Evolutionary conservation across 1,140 invertebrate species (phyloP).

Genomic region (Tetraneura akinire): DNA sequence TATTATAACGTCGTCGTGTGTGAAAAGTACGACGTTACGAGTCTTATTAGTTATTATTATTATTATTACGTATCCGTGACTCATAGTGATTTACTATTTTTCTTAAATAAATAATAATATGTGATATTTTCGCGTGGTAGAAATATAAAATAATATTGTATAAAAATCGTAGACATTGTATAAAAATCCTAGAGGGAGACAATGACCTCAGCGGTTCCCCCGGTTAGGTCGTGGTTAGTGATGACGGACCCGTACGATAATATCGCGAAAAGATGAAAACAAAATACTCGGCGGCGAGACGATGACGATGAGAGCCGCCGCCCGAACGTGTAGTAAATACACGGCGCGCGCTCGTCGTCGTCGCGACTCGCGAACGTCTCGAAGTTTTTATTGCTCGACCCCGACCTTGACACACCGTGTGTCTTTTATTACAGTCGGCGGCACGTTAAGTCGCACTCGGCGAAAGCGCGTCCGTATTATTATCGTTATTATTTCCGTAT

Average conservation of each 20-base stretch:
- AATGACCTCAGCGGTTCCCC: too few species aligned
- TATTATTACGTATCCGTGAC: too few species aligned
- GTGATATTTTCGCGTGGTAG: too few species aligned
- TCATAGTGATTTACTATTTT: too few species aligned
- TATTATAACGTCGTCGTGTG: too few species aligned
- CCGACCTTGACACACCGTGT: conserved; percentile 40
- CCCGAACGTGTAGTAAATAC: not conserved
- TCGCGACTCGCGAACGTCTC: not conserved
- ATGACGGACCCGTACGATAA: not conserved
- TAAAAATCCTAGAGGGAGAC: too few species aligned
- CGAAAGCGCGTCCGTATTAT: not conserved
- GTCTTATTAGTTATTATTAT: too few species aligned
- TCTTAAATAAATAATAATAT: too few species aligned
- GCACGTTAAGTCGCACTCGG: not conserved
- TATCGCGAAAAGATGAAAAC: not conserved
- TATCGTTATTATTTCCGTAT: not conserved
- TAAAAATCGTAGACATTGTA: too few species aligned
- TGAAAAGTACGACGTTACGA: too few species aligned
- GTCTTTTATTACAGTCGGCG: not conserved
- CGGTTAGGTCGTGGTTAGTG: not conserved
- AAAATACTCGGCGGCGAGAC: not conserved
- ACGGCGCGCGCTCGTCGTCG: conserved; percentile 8
- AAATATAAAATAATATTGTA: too few species aligned
- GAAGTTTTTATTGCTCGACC: conserved; percentile 37
- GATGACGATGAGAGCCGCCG: not conserved